Evolutionary conservation across 2,797 vertebrate species (phyloP).

Genomic region (Lutjanus argentimaculatus): DNA sequence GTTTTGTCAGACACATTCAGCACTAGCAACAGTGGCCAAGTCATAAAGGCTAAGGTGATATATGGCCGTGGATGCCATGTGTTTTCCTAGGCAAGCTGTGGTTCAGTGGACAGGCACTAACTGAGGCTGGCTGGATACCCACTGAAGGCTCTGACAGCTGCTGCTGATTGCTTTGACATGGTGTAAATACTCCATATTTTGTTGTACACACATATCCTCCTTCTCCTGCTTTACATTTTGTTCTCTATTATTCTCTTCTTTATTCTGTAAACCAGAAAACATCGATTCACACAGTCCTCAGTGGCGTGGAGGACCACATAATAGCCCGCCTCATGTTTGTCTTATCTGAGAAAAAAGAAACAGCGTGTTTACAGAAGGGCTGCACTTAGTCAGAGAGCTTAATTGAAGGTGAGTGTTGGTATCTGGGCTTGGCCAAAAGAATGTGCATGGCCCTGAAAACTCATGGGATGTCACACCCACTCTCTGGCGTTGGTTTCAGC

Average conservation of each 20-base stretch:
- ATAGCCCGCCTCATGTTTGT: slow-evolving; percentile 55
- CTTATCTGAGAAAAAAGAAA: slow-evolving; percentile 44
- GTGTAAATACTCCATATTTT: neutral
- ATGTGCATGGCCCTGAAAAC: slow-evolving; percentile 61
- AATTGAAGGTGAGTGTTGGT: slow-evolving; percentile 78
- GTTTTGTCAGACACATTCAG: neutral
- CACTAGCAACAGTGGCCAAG: neutral
- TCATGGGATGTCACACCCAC: slow-evolving; percentile 78
- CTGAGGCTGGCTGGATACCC: slow-evolving; percentile 6
- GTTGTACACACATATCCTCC: neutral
- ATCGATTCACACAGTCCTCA: slow-evolving; percentile 8
- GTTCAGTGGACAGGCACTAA: neutral
- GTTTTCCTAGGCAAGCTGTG: slow-evolving; percentile 15
- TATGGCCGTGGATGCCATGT: neutral
- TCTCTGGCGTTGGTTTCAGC: slow-evolving; percentile 87
- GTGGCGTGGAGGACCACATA: slow-evolving; percentile 32
- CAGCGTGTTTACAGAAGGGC: slow-evolving; percentile 61
- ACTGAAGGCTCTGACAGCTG: slow-evolving; percentile 20
- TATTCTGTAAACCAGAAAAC: slow-evolving; percentile 20
- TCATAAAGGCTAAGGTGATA: slow-evolving; percentile 5
- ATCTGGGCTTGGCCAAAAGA: slow-evolving; percentile 73
- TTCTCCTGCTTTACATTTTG: neutral
- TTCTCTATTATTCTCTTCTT: slow-evolving; percentile 14
- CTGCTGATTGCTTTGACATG: slow-evolving; percentile 30
- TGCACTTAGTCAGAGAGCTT: slow-evolving; percentile 65